A percentile compares a stretch with the other conserved stretches of the same genome.
phyloP scores from a whole-genome alignment of 2,113 vertebrate genomes.

The Bucco capensis region DNA sequence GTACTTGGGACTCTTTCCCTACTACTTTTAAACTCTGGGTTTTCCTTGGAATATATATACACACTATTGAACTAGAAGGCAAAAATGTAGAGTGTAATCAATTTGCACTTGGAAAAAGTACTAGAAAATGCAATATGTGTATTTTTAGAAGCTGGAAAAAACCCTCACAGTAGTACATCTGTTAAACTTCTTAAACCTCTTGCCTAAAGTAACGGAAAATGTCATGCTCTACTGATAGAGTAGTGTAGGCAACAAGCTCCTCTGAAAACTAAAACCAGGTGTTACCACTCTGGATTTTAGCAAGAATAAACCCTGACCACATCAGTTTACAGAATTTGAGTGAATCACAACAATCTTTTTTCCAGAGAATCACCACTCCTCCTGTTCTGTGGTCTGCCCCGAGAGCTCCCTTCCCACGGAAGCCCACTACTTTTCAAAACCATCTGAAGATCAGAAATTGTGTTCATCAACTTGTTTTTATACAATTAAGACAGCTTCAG shows the following conservation, averaged over 20 bases:
- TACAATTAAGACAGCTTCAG: background rate
- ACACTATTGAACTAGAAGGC: background rate
- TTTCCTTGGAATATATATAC: background rate
- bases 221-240: constrained; percentile 24
- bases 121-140: background rate
- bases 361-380: background rate
- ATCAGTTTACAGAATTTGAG: background rate
- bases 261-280: constrained; percentile 40
- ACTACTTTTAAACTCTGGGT: background rate
- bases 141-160: constrained; percentile 28
- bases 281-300: background rate
- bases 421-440: background rate
- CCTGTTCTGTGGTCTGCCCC: background rate
- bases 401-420: background rate
- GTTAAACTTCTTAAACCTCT: constrained; percentile 19
- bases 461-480: background rate
- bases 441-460: background rate
- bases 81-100: background rate
- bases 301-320: background rate
- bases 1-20: background rate
- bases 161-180: constrained; percentile 34
- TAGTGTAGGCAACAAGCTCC: background rate
- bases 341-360: background rate
- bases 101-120: background rate
- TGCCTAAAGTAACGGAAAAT: constrained; percentile 45